Evolutionary conservation across 1,140 invertebrate genomes (phyloP).

Genomic region (Brachionus plicatilis): DNA sequence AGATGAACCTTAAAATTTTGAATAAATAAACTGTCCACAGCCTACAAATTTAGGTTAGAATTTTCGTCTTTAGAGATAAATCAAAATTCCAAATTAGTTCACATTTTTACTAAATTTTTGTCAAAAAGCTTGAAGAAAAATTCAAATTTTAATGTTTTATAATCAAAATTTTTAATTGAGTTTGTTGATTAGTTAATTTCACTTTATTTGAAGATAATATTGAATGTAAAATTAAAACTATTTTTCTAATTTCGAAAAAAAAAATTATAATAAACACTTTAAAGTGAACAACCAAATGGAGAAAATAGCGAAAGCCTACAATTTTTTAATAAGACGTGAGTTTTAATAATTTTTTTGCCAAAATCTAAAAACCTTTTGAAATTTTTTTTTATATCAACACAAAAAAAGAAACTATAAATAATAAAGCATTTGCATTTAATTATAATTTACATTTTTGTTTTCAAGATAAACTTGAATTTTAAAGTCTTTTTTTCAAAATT

Average conservation of each 20-base stretch:
- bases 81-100: neutral
- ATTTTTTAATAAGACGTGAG: conserved; percentile 18
- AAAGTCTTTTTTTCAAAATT: neutral
- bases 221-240: neutral
- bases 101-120: neutral
- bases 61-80: neutral
- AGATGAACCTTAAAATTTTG: neutral
- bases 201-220: neutral
- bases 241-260: neutral
- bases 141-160: neutral
- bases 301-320: neutral
- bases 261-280: neutral
- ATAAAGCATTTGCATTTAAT: conserved; percentile 28
- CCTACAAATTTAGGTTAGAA: too few species aligned
- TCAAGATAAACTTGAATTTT: neutral
- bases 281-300: neutral
- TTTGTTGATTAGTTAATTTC: neutral
- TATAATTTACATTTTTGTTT: conserved; percentile 32
- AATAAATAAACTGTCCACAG: neutral
- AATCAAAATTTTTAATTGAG: neutral
- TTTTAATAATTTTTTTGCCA: neutral
- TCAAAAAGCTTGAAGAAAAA: neutral
- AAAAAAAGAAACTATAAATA: conserved; percentile 2
- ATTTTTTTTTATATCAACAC: conserved; percentile 22
- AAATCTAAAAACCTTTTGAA: conserved; percentile 27